A percentile compares a stretch with the other conserved stretches of the same genome.
Conservation (phyloP, 1,140 invertebrate species). For the Drosophila aff. region DNA sequence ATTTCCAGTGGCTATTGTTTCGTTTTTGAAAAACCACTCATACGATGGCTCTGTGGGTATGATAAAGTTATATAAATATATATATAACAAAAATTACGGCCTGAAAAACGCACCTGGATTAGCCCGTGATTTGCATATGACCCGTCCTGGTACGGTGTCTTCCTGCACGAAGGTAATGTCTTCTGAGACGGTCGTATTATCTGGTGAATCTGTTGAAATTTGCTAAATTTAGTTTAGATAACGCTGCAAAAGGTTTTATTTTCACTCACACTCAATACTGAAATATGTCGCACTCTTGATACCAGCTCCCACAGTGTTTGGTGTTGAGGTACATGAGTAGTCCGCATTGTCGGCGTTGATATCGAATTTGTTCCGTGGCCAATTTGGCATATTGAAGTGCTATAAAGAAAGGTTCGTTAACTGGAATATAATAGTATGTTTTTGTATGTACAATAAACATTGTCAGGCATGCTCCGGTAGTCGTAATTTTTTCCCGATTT, state of each 20-base stretch:
- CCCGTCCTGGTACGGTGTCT: conserved; percentile 90
- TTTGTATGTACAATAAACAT: too few species aligned
- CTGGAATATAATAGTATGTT: too few species aligned
- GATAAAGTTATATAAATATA: neutral
- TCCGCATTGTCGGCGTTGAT: conserved; percentile 91
- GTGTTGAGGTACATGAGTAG: conserved; percentile 93
- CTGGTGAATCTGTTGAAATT: conserved; percentile 91
- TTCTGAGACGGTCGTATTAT: conserved; percentile 92
- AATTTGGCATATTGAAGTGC: conserved; percentile 90
- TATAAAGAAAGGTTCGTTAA: conserved; percentile 32
- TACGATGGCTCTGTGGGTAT: conserved; percentile 67
- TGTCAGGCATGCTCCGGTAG: too few species aligned
- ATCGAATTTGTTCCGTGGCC: conserved; percentile 91
- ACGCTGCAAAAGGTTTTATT: neutral
- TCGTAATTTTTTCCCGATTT: too few species aligned
- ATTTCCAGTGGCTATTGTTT: conserved; percentile 69
- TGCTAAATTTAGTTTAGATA: neutral
- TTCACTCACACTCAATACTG: conserved; percentile 93
- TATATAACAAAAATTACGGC: neutral
- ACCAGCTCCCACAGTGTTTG: conserved; percentile 89
- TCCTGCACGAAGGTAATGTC: conserved; percentile 91
- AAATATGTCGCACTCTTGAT: conserved; percentile 93
- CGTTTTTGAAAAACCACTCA: conserved; percentile 78
- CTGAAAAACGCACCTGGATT: conserved; percentile 87
- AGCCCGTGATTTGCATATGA: conserved; percentile 91